Base-by-base conservation (phyloP, 2,797 vertebrate species). In the Geranospiza caerulescens region DNA sequence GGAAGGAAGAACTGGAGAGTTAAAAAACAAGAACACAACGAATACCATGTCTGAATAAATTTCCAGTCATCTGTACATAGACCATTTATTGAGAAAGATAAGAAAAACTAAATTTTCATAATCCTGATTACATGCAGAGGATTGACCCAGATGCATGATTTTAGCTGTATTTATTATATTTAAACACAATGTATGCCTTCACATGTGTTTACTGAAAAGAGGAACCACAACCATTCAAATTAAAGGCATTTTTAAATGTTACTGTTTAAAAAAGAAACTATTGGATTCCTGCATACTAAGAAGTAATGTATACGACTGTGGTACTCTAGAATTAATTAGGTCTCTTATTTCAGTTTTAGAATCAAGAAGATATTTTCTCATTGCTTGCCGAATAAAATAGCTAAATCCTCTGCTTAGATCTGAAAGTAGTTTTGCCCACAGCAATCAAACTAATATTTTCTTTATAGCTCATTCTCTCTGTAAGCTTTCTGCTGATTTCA, bases 131-230 rank as follows among this genome's bases (percentile, higher is more conserved):
- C 89, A 97, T 96, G 90, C 90, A 72, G 89, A 79, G 93, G 93
- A 97, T 96, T 97, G 96, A 97, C 96, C 96, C 81, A 97, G 95
- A 96, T 97, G 93, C 94, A 96, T 97, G 93, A 91, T 95, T 96
- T 97, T 94, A 96, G 89, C 94, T 92, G 90, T 94, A 85, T 95
- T 95, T 95, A 87, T 92, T 91, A 47, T 89, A 79, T 91, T 96
- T 95, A 96, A 96, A 93, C 89, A 92, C 90, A 93, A 62, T 75
- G 58, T 95, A 86, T 91, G 82, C 82, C 82, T 96, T 93, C 95
- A 89, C 42, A 86, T 88, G 60, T 94, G 89, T 93, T 97, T 94
- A 92, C 93, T 94, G 92, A 70, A 92, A 89, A 95, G 84, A 89
- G 42, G 42, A 96, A 92, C 89, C 94, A 86, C 67, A 95, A 26